phyloP scores from a whole-genome alignment of 2,888 invertebrate species.

The Diadromus collaris region DNA sequence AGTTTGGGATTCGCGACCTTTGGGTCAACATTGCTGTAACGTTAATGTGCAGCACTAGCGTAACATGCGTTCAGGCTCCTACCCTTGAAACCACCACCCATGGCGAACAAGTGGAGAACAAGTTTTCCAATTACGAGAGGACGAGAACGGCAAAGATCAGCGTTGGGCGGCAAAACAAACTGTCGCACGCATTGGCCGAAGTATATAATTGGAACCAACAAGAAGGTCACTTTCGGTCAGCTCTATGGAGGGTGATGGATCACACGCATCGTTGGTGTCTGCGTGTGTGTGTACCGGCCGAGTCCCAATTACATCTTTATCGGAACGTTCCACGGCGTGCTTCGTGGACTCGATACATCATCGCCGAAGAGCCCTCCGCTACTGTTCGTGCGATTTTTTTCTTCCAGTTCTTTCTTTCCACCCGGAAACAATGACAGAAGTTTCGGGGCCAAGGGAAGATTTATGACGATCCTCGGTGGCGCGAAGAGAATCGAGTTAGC shows the following conservation, averaged over 20 bases:
- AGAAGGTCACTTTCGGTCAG: conserved; percentile 38
- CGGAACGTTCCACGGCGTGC: conserved; percentile 56
- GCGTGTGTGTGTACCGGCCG: conserved; percentile 39
- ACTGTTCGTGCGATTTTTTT: conserved; percentile 31
- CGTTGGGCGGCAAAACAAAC: background rate
- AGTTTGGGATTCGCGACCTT: too few relatives aligned
- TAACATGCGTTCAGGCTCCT: too few relatives aligned
- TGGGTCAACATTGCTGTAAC: too few relatives aligned
- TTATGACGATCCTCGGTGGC: conserved; percentile 62
- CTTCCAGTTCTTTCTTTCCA: background rate
- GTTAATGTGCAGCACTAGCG: too few relatives aligned
- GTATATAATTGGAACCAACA: conserved; percentile 63
- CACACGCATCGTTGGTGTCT: conserved; percentile 37
- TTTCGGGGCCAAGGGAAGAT: conserved; percentile 68
- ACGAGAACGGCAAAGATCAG: conserved; percentile 9
- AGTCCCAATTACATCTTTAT: conserved; percentile 72
- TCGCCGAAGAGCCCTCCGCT: conserved; percentile 40
- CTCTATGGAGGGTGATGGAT: conserved; percentile 64
- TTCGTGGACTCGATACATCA: conserved; percentile 68
- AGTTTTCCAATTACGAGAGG: conserved; percentile 64
- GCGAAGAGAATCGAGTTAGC: conserved; percentile 47
- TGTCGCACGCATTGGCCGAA: conserved; percentile 24
- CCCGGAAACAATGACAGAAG: conserved; percentile 57
- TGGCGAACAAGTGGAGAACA: conserved; percentile 1
- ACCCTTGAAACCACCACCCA: background rate